Evolutionary conservation across 2,888 invertebrate genomes (phyloP), one percentile per base, ranked within the genome.

Genomic region (Synergus umbraculus): DNA sequence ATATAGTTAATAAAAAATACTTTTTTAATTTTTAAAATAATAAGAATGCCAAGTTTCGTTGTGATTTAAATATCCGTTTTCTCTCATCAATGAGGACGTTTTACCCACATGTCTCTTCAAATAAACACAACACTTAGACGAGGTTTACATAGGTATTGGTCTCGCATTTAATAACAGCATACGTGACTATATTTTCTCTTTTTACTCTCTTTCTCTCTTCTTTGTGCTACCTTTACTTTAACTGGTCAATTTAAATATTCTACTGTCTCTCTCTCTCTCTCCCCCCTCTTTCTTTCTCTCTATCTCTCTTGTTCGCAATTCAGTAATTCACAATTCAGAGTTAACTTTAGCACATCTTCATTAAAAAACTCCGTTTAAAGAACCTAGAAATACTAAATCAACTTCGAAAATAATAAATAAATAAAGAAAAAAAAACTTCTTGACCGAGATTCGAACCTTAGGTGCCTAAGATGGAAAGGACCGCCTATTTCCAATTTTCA

Each of bases 81-180:
- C 18, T 44, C n/a, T 44, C 67, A 22, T 67, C 67, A 67, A 67
- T 67, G 46, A 67, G 46, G 67, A 46, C 67, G 46, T 44, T 67
- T 67, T 67, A 46, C 67, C 67, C 67, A 67, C 67, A 67, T 67
- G 67, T 12, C 46, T 67, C 13, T 44, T 67, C 22, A 67, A 67
- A 67, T 46, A 46, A 67, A 67, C 46, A 46, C 43, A 67, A 12
- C 22, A 67, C 67, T 67, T 43, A 18, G 5, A 2, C 46, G 41
- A 12, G 43, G 8, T 8, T 49, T n/a, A 54, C 22, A 29, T 29
- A 29, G n/a, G 54, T n/a, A 65, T 41, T 66, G 15, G 43, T 29
- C 43, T 66, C 4, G 4, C 15, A 66, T 65, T 65, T 41, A 41
- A 41, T 41, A 41, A 65, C n/a, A 41, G 15, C n/a, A 13, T 15